These are phyloP conservation scores for Planococcus citri DNA, from an alignment of 1,140 invertebrate genomes.

Conservation along the genomic window DNA sequence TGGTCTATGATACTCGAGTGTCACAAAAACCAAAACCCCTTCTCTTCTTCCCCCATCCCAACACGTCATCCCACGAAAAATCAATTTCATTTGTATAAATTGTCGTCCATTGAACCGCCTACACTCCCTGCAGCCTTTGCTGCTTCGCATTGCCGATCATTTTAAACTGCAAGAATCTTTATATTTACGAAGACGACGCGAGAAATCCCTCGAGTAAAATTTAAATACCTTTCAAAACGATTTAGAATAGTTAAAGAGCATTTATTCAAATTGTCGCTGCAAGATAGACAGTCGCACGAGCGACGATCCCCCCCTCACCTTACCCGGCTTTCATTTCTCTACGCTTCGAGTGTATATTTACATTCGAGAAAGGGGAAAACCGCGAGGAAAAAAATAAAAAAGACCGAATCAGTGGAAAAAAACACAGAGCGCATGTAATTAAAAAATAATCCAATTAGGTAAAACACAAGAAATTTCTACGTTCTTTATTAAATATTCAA, in stretches of 20 bases:
- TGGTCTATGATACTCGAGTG: no score
- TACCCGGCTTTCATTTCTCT: no score
- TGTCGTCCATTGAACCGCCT: no score
- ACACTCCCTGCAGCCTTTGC: neutral
- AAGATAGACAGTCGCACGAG: no score
- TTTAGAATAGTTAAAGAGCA: neutral
- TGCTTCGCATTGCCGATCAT: neutral
- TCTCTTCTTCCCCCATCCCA: no score
- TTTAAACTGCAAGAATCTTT: neutral
- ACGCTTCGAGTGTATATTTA: no score
- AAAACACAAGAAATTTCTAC: neutral
- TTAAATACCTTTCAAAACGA: neutral
- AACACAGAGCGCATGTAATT: neutral
- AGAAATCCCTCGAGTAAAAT: no score
- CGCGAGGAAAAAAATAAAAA: neutral
- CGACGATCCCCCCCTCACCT: no score
- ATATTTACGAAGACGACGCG: no score
- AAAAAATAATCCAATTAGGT: constrained; percentile 8
- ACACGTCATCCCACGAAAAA: no score
- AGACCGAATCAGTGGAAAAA: neutral
- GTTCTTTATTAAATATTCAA: constrained; percentile 1
- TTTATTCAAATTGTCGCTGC: neutral
- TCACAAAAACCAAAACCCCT: no score
- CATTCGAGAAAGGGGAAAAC: neutral
- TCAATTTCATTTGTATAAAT: no score